These are phyloP conservation scores for Rhagoletis zephyria DNA, from an alignment of 1,140 invertebrate genomes.

Conservation along the genomic window DNA sequence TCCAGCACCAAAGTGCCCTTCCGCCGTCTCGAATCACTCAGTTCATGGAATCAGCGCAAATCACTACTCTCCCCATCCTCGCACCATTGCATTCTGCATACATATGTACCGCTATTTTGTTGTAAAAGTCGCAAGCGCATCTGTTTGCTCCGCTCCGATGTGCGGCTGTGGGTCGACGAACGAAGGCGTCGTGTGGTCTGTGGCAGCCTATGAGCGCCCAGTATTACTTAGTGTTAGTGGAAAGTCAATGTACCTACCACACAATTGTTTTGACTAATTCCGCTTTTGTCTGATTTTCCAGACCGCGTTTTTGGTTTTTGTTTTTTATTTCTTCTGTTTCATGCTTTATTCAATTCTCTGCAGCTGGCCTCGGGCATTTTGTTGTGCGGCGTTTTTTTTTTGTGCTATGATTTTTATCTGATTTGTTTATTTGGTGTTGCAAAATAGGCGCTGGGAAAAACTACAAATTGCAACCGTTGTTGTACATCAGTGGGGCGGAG, in stretches of 20 bases:
- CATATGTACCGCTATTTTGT: too few relatives aligned
- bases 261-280: conserved; percentile 19
- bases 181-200: conserved; percentile 22
- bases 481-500: not conserved
- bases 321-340: not conserved
- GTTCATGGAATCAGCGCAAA: not conserved
- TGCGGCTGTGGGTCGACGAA: not conserved
- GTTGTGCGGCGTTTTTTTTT: not conserved
- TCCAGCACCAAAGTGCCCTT: not conserved
- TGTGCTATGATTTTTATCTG: not conserved
- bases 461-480: too few relatives aligned
- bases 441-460: conserved; percentile 8
- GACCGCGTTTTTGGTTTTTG: not conserved
- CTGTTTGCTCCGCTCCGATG: not conserved
- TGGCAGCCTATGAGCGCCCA: not conserved
- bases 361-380: not conserved
- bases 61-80: not conserved
- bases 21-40: not conserved
- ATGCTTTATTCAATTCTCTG: not conserved
- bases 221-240: not conserved
- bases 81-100: not conserved
- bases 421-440: not conserved
- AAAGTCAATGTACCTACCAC: conserved; percentile 14
- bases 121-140: not conserved
- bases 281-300: conserved; percentile 3